These are phyloP conservation scores for Aphaenogaster rudis DNA, from an alignment of 1,140 invertebrate genomes.

Conservation along the genomic window DNA sequence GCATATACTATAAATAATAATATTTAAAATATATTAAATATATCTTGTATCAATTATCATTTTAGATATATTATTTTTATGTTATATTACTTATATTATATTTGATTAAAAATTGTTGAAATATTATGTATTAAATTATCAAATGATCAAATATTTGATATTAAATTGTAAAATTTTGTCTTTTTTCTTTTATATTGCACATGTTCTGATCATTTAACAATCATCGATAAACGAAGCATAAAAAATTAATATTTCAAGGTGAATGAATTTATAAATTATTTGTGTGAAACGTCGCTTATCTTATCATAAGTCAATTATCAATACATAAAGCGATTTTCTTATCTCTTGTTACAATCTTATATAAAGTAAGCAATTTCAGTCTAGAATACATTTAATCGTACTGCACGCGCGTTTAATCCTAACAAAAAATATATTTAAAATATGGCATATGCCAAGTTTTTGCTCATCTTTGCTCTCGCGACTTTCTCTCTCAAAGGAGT, in stretches of 20 bases:
- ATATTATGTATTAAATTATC: no score
- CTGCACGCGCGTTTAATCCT: not conserved
- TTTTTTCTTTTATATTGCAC: not conserved
- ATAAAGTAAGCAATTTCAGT: not conserved
- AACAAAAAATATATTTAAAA: no score
- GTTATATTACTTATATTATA: no score
- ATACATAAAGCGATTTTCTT: not conserved
- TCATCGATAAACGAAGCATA: not conserved
- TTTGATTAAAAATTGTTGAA: no score
- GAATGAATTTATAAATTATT: not conserved
- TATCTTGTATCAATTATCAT: no score
- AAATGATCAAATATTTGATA: no score
- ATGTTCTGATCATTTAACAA: not conserved
- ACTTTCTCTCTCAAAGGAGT: constrained; percentile 63
- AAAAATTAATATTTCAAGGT: not conserved
- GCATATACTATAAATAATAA: no score
- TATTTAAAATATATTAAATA: no score
- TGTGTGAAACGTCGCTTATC: not conserved
- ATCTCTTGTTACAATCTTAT: not conserved
- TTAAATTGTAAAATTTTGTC: not conserved
- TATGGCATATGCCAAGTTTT: not conserved
- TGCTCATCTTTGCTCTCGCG: not conserved
- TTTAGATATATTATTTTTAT: no score
- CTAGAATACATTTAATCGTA: not conserved
- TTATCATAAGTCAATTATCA: not conserved